Evolutionary conservation across 2,888 invertebrate genomes (phyloP).

Genomic region (Axea sp.): DNA sequence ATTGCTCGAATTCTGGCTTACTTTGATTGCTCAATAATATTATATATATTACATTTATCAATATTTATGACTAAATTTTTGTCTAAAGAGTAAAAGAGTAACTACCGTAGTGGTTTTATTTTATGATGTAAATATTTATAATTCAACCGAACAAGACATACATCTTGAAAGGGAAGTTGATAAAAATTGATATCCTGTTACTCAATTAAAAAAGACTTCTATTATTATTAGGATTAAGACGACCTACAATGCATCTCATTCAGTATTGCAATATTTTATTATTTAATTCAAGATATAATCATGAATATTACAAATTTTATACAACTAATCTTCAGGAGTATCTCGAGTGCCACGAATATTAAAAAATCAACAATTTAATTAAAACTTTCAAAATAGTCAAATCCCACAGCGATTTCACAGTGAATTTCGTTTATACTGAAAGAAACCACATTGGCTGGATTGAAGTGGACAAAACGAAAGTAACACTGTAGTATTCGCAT

Average conservation of each 20-base stretch:
- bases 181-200: constrained; percentile 1
- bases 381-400: constrained; percentile 61
- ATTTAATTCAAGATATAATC: constrained; percentile 17
- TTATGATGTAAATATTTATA: too few relatives aligned
- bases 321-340: constrained; percentile 17
- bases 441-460: constrained; percentile 41
- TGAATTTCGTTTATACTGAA: constrained; percentile 41
- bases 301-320: constrained; percentile 25
- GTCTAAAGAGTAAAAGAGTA: too few relatives aligned
- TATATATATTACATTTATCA: too few relatives aligned
- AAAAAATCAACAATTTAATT: constrained; percentile 66
- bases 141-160: too few relatives aligned
- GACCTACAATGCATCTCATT: neutral
- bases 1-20: too few relatives aligned
- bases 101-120: too few relatives aligned
- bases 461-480: constrained; percentile 44
- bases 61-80: too few relatives aligned
- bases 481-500: constrained; percentile 57
- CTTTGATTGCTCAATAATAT: too few relatives aligned
- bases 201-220: neutral
- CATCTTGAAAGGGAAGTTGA: too few relatives aligned
- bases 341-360: constrained; percentile 39
- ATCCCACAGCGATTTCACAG: constrained; percentile 27
- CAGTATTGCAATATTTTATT: constrained; percentile 29
- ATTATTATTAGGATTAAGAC: constrained; percentile 9